Evolutionary conservation across 2,797 vertebrate species (phyloP), one percentile per base, ranked within the genome.

Genomic region (Oreonectes daqikongensis): DNA sequence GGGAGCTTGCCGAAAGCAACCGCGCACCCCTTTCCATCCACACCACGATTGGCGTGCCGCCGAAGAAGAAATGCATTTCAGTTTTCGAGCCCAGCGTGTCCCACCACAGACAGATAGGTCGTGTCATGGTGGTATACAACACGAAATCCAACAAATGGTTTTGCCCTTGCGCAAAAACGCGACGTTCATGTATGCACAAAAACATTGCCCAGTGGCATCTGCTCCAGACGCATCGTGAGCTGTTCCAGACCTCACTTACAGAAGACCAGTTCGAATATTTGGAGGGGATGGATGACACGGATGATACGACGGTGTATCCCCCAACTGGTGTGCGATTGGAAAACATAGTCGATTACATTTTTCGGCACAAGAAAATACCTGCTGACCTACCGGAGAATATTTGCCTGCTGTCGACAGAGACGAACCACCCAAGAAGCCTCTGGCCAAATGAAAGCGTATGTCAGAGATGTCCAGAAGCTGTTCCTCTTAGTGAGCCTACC

Each of bases 181-280:
- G 15, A 20, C 8, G 32, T n/a, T 72, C 69, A 1, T 65, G 77
- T 24, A 18, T 32, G 11, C 57, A 78, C 35, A 78, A 57, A 42
- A 66, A 66, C 17, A 30, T 72, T 44, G 77, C 77, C 32, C 71
- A 78, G 28, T 78, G 77, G 77, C 77, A 78, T 30, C 50, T 78
- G 8, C 66, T 78, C 40, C 57, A 78, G 48, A 32, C 57, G 5
- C 53, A 61, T 2, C 57, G 2, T 10, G 59, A 77, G 17, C 20
- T 69, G 12, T 77, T 77, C 26, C 52, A 24, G 20, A 9, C 12
- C 52, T 18, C 5, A 5, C 22, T 14, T 7, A 3, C 18, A 17
- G 44, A 10, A 44, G 52, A 53, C 11, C 52, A 53, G 10, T 24
- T 3, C 2, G 22, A 24, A 3, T 53, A 24, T 53, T 14, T 14